These are phyloP conservation scores for Coccyzus lansbergi DNA, from an alignment of 2,797 vertebrate genomes.

Conservation along the genomic window DNA sequence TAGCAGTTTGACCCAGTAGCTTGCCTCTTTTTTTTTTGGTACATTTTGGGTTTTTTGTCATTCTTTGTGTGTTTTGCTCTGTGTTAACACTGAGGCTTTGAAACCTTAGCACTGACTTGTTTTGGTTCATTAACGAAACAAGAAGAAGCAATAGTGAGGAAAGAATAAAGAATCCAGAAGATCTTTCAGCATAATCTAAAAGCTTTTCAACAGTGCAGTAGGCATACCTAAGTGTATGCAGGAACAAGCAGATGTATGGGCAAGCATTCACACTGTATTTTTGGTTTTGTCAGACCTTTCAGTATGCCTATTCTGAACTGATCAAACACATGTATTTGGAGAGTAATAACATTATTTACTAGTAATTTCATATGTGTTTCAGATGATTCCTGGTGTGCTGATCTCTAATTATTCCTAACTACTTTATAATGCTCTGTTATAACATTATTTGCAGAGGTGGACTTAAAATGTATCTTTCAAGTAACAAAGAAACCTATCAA, in stretches of 20 bases:
- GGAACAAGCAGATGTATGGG: not conserved
- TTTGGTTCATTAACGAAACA: not conserved
- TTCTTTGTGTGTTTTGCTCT: not conserved
- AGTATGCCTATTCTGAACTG: not conserved
- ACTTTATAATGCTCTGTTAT: not conserved
- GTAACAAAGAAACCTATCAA: not conserved
- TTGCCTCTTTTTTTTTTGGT: not conserved
- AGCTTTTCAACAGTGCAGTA: not conserved
- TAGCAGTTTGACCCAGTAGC: not conserved
- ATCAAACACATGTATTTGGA: not conserved
- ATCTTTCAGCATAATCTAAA: not conserved
- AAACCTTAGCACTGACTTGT: not conserved
- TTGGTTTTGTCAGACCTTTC: not conserved
- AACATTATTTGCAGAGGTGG: not conserved
- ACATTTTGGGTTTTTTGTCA: not conserved
- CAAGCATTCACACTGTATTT: not conserved
- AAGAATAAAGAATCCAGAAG: not conserved
- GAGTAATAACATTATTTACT: not conserved
- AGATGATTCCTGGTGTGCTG: not conserved
- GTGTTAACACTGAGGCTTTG: not conserved
- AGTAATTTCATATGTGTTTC: not conserved
- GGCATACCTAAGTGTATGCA: not conserved
- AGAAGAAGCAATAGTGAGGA: not conserved
- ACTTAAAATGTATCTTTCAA: not conserved
- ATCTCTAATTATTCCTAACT: not conserved